Base-by-base conservation (phyloP, 1,140 invertebrate species). In the Hirudo medicinalis region DNA sequence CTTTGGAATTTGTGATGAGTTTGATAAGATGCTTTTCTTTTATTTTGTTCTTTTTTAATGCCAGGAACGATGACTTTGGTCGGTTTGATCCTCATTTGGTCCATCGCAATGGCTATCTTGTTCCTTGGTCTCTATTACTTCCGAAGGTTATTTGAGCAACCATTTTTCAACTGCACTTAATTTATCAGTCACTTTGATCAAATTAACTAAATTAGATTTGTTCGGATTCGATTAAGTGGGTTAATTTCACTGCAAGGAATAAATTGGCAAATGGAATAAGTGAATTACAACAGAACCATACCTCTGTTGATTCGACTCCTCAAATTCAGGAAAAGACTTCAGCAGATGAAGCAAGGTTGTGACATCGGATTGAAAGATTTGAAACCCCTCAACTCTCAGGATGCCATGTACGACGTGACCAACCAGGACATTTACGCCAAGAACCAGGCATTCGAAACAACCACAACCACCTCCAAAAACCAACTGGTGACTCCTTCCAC, bases 371-470 rank as follows among this genome's bases (percentile, higher is more conserved):
- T 63, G 57, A 63, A 63, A 11, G 57, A 63, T 63, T 11, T 63
- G 57, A 63, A 63, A 15, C 57, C 57, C 9, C 57, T 63, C 22
- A 63, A 63, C 20, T 25, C 57, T 13, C 57, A 63, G 57, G 57
- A 63, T 13, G 57, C 57, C 57, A 63, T 63, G 57, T 63, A 63
- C 29, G 57, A 63, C 57, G 57, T 63, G 22, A 63, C 57, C 57
- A 63, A 63, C 57, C 57, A 63, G 19, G 57, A 63, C 57, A 63
- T 63, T 20, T 63, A 63, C 57, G 57, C 57, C 57, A 63, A 32
- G 57, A 63, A 63, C 57, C 57, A 63, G 57, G 57, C 57, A 13
- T 63, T 63, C 57, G 57, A 63, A 25, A 63, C 57, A 0, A 63
- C 29, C 13, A 63, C 22, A 0, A 63, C 22, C 13, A 63, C 22